Percentiles rank a stretch among this genome's conserved stretches.
Conservation (phyloP, 2,113 vertebrate genomes). For the Cnemophilus loriae region DNA sequence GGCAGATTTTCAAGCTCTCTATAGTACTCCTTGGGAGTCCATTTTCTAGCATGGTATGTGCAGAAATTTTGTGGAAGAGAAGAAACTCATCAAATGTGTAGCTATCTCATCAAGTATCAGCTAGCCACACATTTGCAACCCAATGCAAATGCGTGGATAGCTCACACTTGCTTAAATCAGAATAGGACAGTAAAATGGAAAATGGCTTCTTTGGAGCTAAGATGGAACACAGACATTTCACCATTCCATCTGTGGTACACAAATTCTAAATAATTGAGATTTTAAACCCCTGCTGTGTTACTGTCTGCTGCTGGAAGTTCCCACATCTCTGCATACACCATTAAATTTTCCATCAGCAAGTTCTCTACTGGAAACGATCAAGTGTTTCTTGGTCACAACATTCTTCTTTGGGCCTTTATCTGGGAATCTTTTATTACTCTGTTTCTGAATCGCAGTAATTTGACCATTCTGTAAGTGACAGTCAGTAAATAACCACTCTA, state of each 20-base stretch:
- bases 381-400: not conserved
- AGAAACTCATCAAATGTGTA: not conserved
- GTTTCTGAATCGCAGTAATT: not conserved
- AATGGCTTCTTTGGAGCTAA: not conserved
- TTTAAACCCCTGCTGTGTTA: not conserved
- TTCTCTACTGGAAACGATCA: not conserved
- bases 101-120: too few species aligned
- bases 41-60: not conserved
- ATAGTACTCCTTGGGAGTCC: not conserved
- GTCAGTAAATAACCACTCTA: not conserved
- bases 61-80: not conserved
- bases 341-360: not conserved
- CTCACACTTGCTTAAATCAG: not conserved
- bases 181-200: not conserved
- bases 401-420: not conserved
- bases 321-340: not conserved
- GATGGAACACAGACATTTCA: not conserved
- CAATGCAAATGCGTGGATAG: not conserved
- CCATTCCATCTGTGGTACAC: not conserved
- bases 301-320: not conserved
- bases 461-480: not conserved
- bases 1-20: not conserved
- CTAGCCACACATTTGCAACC: too few species aligned
- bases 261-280: not conserved
- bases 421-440: not conserved